phyloP scores from a whole-genome alignment of 1,140 invertebrate species.

The Chironomus tepperi region DNA sequence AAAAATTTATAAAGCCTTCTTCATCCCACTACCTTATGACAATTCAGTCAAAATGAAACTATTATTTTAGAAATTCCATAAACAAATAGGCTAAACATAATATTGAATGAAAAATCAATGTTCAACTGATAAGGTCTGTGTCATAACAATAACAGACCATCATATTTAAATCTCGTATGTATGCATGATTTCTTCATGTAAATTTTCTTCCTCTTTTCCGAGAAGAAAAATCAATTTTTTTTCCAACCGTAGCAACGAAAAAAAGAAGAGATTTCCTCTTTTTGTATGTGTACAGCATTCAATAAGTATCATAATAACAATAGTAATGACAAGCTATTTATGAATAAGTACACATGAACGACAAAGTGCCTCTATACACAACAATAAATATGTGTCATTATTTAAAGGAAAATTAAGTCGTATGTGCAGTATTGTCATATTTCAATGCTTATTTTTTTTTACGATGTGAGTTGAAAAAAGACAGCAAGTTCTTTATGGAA shows the following conservation, averaged over 20 bases:
- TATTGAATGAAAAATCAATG: slow-evolving; percentile 9
- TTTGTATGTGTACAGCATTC: not conserved
- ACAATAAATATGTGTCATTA: slow-evolving; percentile 8
- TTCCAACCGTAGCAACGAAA: not conserved
- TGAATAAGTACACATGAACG: not conserved
- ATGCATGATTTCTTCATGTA: too few species aligned
- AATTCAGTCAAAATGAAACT: too few species aligned
- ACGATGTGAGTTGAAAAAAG: not conserved
- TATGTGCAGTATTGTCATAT: not conserved
- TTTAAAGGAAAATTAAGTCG: slow-evolving; percentile 1
- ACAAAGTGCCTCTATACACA: not conserved
- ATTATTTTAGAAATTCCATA: too few species aligned
- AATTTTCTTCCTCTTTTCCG: too few species aligned
- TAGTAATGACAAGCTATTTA: not conserved
- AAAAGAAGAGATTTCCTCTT: not conserved
- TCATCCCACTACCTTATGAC: too few species aligned
- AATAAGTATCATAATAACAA: slow-evolving; percentile 4
- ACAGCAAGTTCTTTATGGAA: too few species aligned
- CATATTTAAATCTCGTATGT: not conserved
- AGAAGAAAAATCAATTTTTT: slow-evolving; percentile 4
- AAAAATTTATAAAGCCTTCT: too few species aligned
- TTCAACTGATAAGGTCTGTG: not conserved
- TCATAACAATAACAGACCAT: slow-evolving; percentile 2
- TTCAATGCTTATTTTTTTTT: not conserved
- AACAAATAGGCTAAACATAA: not conserved